Evolutionary conservation across 92 coral and sea anemone genomes (phyloP).

Genomic region (Palythoa caribaeorum): DNA sequence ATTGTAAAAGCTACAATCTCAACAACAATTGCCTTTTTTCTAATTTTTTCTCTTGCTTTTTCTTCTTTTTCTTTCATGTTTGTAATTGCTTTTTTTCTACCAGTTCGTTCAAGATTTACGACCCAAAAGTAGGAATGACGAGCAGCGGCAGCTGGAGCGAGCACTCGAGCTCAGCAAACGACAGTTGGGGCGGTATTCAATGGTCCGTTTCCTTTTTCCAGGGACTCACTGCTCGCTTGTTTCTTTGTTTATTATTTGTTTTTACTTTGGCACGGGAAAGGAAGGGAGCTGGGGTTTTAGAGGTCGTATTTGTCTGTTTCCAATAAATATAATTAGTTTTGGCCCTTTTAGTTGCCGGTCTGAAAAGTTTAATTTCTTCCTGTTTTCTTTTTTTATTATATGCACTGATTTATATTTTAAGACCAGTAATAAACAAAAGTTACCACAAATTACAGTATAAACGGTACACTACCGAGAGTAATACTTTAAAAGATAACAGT

Average conservation of each 20-base stretch:
- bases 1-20: not conserved
- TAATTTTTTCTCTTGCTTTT: not conserved
- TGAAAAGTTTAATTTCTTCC: no score
- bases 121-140: slow-evolving; percentile 78
- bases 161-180: slow-evolving; percentile 89
- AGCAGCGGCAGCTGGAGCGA: slow-evolving; percentile 83
- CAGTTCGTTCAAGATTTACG: slow-evolving; percentile 52
- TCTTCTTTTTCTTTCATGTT: not conserved
- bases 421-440: not conserved
- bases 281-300: no score
- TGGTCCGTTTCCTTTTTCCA: slow-evolving; percentile 53
- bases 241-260: not conserved
- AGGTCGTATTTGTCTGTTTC: not conserved
- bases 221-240: not conserved
- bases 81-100: slow-evolving; percentile 45
- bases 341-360: not conserved
- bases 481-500: no score
- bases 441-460: not conserved
- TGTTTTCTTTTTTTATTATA: no score
- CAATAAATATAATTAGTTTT: no score
- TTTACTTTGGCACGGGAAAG: not conserved
- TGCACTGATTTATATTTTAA: no score
- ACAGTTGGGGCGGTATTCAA: slow-evolving; percentile 70
- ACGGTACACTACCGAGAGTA: no score
- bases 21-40: not conserved